phyloP scores from a whole-genome alignment of 2,113 vertebrate genomes.

The Rafetus swinhoei region DNA sequence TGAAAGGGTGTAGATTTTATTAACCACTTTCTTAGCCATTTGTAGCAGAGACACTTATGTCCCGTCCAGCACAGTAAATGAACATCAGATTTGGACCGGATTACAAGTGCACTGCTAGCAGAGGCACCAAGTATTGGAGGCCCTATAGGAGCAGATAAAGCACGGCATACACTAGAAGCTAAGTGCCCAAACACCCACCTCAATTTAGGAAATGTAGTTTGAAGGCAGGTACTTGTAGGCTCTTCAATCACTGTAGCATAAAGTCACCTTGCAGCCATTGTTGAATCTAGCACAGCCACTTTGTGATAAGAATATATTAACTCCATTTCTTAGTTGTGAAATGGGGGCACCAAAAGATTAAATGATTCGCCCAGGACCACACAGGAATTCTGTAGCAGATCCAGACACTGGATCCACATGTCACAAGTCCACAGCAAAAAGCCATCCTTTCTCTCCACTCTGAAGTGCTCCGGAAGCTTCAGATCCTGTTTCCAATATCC shows the following conservation, averaged over 20 bases:
- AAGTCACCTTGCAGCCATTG: background rate
- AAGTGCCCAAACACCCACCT: background rate
- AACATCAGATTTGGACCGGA: background rate
- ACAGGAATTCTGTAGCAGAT: background rate
- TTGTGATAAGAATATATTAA: background rate
- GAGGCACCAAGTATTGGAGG: background rate
- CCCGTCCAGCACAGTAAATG: background rate
- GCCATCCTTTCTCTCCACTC: background rate
- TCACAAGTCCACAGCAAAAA: background rate
- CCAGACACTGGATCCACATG: background rate
- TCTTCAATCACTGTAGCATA: background rate
- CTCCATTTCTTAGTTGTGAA: background rate
- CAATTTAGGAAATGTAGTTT: background rate
- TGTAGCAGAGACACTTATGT: background rate
- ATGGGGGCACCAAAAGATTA: background rate
- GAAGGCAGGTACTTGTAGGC: background rate
- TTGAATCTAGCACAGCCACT: background rate
- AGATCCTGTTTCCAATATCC: background rate
- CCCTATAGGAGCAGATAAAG: background rate
- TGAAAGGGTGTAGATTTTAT: background rate
- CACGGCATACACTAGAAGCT: background rate
- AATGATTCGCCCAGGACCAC: background rate
- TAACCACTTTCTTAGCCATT: background rate
- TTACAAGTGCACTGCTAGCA: background rate
- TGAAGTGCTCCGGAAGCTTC: background rate